Evolutionary conservation across 2,113 vertebrate species (phyloP), one percentile per base, ranked within the genome.

Genomic region (Pyrgilauda ruficollis): DNA sequence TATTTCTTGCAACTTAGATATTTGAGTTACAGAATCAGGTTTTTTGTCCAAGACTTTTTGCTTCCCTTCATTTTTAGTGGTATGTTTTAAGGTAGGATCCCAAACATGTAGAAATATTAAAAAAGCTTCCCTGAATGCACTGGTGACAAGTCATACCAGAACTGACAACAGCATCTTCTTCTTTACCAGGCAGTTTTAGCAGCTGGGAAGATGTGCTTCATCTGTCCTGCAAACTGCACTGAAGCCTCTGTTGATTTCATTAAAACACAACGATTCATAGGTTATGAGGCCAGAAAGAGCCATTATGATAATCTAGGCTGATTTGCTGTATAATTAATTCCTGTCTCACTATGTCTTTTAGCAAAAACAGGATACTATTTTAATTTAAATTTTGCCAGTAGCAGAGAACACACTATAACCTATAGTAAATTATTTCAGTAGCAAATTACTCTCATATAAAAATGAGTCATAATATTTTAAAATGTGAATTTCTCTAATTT

Each of bases 281-380:
- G 94, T 92, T 95, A 75, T 74, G 61, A 95, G 87, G 72, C 75
- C 87, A 95, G 47, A 95, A 95, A 78, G 82, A 79, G n/a, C 59
- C 83, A 94, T 93, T 96, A 90, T 67, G 79, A 88, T 93, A 88
- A 95, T 93, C 79, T 84, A 75, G 68, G 16, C 68, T 93, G 87
- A 93, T 96, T 90, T 94, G 70, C 59, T 93, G 10, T 69, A 47
- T 91, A 96, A 96, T 96, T 97, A 96, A 93, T 94, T 96, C 44
- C 50, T 70, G 59, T 93, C 64, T 92, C 37, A 37, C 76, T 61
- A 47, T 84, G 63, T 94, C 50, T 90, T 91, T 92, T 93, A 77
- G 43, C 84, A 84, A 84, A 97, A 92, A 81, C 83, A 94, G 76
- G 72, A 56, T 86, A 82, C 49, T 85, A 44, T 90, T 95, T 93